A percentile compares a stretch with the other conserved stretches of the same genome.
Conservation (phyloP, 2,888 invertebrate genomes). For the Mesochorus sp. region DNA sequence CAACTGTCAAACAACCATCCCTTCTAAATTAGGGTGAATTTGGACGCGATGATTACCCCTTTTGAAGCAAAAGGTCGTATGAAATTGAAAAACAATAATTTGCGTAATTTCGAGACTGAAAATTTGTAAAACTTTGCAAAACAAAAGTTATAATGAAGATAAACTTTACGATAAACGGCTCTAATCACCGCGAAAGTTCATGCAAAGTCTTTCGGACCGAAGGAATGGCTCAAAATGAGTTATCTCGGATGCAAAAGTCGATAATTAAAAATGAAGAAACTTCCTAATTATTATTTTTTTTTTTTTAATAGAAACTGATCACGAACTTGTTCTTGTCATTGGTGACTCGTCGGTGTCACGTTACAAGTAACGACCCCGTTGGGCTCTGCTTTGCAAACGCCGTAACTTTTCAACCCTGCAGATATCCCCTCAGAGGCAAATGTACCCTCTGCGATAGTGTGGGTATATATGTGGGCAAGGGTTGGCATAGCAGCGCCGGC, state of each 20-base stretch:
- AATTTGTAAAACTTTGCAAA: too few relatives aligned
- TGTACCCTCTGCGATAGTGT: slow-evolving; percentile 19
- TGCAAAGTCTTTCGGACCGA: too few relatives aligned
- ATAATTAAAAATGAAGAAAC: too few relatives aligned
- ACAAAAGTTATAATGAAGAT: too few relatives aligned
- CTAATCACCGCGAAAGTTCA: too few relatives aligned
- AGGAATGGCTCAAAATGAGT: too few relatives aligned
- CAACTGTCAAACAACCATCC: slow-evolving; percentile 52
- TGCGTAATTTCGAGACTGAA: too few relatives aligned
- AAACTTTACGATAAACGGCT: too few relatives aligned
- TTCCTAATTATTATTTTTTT: too few relatives aligned
- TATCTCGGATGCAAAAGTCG: too few relatives aligned
- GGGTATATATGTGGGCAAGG: slow-evolving; percentile 18
- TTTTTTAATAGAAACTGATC: not conserved
- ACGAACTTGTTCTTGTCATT: not conserved
- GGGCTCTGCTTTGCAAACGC: slow-evolving; percentile 27
- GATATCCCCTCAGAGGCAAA: slow-evolving; percentile 14
- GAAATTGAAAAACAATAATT: not conserved
- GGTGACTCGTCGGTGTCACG: not conserved
- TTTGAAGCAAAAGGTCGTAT: not conserved
- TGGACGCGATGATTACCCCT: not conserved
- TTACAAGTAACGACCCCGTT: slow-evolving; percentile 39
- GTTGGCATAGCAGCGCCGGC: slow-evolving; percentile 51
- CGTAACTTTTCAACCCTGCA: slow-evolving; percentile 52
- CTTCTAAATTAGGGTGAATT: slow-evolving; percentile 30